Evolutionary conservation across 2,797 vertebrate species (phyloP).

Genomic region (Tapera naevia): DNA sequence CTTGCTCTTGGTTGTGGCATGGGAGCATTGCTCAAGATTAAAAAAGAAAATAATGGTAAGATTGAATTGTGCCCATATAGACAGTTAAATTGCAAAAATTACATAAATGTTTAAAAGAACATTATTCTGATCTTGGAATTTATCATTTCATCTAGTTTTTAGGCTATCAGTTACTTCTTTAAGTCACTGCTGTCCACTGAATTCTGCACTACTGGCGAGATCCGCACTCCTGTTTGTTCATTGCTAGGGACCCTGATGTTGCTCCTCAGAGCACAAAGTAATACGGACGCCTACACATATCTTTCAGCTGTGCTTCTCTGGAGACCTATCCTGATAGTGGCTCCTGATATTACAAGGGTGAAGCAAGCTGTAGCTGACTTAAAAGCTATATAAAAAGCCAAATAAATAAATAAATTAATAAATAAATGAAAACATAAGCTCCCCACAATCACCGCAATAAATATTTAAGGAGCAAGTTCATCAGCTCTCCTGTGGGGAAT

Average conservation of each 20-base stretch:
- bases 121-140: neutral
- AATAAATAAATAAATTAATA: neutral
- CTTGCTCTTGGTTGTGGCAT: neutral
- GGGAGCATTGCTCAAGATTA: neutral
- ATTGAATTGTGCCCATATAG: neutral
- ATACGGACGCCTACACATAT: neutral
- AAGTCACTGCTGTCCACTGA: neutral
- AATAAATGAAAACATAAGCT: neutral
- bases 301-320: neutral
- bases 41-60: neutral
- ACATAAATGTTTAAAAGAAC: neutral
- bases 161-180: neutral
- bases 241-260: neutral
- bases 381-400: neutral
- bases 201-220: neutral
- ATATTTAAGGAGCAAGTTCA: neutral
- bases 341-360: neutral
- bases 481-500: neutral
- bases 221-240: neutral
- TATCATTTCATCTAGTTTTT: neutral
- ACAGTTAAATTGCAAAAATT: neutral
- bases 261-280: neutral
- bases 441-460: neutral
- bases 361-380: neutral
- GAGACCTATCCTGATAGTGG: neutral